A percentile compares a stretch with the other conserved stretches of the same genome.
Conservation (phyloP, 2,888 invertebrate genomes). For the Drosophila dives region DNA sequence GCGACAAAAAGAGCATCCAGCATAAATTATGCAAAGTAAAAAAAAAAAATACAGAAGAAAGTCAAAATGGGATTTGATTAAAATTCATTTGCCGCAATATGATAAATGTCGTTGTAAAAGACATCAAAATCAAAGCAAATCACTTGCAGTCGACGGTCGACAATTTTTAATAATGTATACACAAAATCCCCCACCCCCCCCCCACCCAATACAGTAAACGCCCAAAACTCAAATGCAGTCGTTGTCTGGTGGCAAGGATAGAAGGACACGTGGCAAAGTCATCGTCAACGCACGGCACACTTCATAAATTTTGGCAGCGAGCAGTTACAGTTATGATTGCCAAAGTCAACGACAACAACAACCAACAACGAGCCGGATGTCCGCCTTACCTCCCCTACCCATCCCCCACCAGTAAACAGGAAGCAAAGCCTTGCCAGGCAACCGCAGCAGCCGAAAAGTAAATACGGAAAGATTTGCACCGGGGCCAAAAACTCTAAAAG, state of each 20-base stretch:
- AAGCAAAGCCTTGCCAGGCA: conserved; percentile 75
- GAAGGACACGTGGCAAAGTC: conserved; percentile 67
- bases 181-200: conserved; percentile 18
- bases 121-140: conserved; percentile 69
- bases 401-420: conserved; percentile 29
- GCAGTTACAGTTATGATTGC: conserved; percentile 83
- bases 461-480: conserved; percentile 66
- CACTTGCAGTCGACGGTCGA: conserved; percentile 58
- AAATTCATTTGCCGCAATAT: conserved; percentile 73
- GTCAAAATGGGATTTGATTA: conserved; percentile 55
- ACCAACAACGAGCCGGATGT: conserved; percentile 65
- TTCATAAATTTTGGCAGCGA: conserved; percentile 80
- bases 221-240: conserved; percentile 71
- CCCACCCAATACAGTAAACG: conserved; percentile 31
- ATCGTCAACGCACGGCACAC: conserved; percentile 78
- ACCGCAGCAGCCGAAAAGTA: conserved; percentile 74
- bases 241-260: conserved; percentile 5
- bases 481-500: conserved; percentile 57
- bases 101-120: conserved; percentile 52
- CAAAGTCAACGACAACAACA: conserved; percentile 66
- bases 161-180: conserved; percentile 65
- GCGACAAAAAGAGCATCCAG: conserved; percentile 61
- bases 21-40: conserved; percentile 61
- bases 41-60: conserved; percentile 4
- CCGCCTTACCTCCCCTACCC: conserved; percentile 45